phyloP scores from a whole-genome alignment of 1,140 invertebrate genomes.

The Tetranychus urticae region DNA sequence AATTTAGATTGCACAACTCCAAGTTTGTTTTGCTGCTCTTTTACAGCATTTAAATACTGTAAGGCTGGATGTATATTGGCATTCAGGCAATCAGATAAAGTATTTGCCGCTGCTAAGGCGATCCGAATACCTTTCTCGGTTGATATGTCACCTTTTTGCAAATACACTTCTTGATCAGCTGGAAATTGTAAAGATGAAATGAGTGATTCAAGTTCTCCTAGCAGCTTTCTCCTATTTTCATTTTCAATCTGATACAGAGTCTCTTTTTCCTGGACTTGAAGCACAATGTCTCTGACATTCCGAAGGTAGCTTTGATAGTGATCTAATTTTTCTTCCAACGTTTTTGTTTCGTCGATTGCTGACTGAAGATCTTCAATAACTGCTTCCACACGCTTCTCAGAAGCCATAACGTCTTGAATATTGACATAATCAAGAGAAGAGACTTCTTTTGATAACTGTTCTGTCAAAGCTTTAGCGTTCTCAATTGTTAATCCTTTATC shows the following conservation, averaged over 20 bases:
- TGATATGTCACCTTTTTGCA: slow-evolving; percentile 48
- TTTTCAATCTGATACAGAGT: slow-evolving; percentile 60
- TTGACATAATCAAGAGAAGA: slow-evolving; percentile 61
- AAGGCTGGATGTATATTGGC: slow-evolving; percentile 32
- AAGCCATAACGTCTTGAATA: slow-evolving; percentile 58
- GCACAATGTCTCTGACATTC: slow-evolving; percentile 56
- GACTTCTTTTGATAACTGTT: slow-evolving; percentile 50
- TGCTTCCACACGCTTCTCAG: slow-evolving; percentile 51
- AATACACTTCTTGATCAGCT: slow-evolving; percentile 35
- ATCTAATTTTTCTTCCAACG: slow-evolving; percentile 14
- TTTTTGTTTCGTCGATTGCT: slow-evolving; percentile 47
- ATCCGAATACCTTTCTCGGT: slow-evolving; percentile 42
- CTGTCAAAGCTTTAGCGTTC: slow-evolving; percentile 63
- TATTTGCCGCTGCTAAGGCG: slow-evolving; percentile 50
- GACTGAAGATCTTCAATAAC: slow-evolving; percentile 46
- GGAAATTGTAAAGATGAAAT: slow-evolving; percentile 51
- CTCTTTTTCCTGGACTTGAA: slow-evolving; percentile 78
- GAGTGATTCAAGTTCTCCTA: slow-evolving; percentile 51
- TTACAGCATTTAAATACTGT: slow-evolving; percentile 46
- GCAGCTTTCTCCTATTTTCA: slow-evolving; percentile 50
- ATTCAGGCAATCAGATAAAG: slow-evolving; percentile 48
- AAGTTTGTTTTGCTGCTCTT: slow-evolving; percentile 62
- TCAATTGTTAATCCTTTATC: slow-evolving; percentile 53
- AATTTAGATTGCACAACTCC: slow-evolving; percentile 63
- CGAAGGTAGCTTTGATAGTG: slow-evolving; percentile 18